Conservation (phyloP, 2,113 vertebrate species). For the Micromys minutus region DNA sequence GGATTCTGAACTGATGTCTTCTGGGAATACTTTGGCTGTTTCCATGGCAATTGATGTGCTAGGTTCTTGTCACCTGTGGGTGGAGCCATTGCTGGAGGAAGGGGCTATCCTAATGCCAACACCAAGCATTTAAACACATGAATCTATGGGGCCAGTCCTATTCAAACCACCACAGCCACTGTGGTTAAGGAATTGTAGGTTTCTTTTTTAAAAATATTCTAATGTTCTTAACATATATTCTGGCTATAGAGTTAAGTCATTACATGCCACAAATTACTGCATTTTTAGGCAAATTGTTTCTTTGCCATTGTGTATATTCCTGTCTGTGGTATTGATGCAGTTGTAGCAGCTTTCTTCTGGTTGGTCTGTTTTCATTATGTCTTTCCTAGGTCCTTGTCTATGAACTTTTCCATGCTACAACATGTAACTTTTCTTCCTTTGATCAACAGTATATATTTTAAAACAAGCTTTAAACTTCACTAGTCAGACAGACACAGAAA, state of each 20-base stretch:
- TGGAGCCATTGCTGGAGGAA: no score
- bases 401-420: not conserved
- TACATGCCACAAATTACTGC: not conserved
- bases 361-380: not conserved
- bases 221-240: constrained; percentile 26
- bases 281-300: not conserved
- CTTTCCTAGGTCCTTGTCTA: not conserved
- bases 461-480: constrained; percentile 4
- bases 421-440: not conserved
- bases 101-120: no score
- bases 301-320: constrained; percentile 8
- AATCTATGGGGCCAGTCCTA: no score
- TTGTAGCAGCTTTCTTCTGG: not conserved
- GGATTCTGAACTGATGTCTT: no score
- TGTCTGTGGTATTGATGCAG: not conserved
- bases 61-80: no score
- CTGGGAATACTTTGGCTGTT: no score
- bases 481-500: not conserved
- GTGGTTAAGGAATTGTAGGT: not conserved
- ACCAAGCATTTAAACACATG: no score
- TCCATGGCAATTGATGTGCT: no score
- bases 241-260: not conserved
- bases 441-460: not conserved
- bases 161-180: not conserved
- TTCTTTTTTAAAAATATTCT: constrained; percentile 22